Percentiles rank a stretch among this genome's conserved stretches.
phyloP scores from a whole-genome alignment of 2,113 vertebrate genomes.

The Xyrauchen texanus region DNA sequence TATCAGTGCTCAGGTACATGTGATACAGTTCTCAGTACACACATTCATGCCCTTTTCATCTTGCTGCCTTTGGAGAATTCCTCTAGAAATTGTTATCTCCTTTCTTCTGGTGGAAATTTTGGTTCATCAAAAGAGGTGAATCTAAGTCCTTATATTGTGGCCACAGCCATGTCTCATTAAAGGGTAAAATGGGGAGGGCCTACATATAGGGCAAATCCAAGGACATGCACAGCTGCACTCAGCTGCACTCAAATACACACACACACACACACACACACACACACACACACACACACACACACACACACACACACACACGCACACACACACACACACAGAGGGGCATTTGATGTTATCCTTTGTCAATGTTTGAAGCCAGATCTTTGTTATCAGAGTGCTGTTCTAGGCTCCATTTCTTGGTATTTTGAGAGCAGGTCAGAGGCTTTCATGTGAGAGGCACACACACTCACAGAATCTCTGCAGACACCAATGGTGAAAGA shows the following conservation, averaged over 20 bases:
- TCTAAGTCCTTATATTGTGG: conserved; percentile 78
- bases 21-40: conserved; percentile 72
- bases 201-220: conserved; percentile 9
- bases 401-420: conserved; percentile 84
- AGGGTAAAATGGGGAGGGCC: conserved; percentile 58
- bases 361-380: conserved; percentile 85
- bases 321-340: conserved; percentile 51
- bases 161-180: conserved; percentile 72
- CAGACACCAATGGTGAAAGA: conserved; percentile 68
- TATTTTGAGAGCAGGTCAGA: conserved; percentile 78
- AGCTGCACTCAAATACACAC: too few relatives aligned
- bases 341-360: conserved; percentile 85
- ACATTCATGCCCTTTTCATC: conserved; percentile 87
- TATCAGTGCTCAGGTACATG: conserved; percentile 78
- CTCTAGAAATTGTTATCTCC: conserved; percentile 76
- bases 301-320: too few relatives aligned
- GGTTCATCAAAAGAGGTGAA: conserved; percentile 96
- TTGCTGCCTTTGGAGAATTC: conserved; percentile 81
- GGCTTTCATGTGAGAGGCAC: conserved; percentile 84
- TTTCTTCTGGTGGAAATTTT: conserved; percentile 89
- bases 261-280: too few relatives aligned
- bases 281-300: too few relatives aligned
- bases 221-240: too few relatives aligned
- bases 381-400: conserved; percentile 86
- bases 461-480: conserved; percentile 51